These are phyloP conservation scores for Procambarus clarkii DNA, from an alignment of 1,140 invertebrate genomes.

Conservation along the genomic window DNA sequence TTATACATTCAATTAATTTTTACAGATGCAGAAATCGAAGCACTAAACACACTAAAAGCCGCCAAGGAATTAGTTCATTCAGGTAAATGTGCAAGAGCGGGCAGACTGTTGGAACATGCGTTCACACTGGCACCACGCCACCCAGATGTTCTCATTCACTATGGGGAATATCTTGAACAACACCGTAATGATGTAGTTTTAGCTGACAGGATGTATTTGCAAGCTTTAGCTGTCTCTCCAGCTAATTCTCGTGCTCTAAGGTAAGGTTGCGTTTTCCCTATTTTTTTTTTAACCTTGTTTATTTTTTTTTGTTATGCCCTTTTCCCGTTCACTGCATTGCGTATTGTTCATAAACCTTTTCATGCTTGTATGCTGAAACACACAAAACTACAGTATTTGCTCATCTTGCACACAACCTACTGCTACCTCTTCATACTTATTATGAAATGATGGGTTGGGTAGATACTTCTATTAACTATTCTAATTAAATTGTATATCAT, in stretches of 20 bases:
- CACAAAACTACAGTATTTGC: no score
- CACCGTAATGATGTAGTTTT: slow-evolving; percentile 89
- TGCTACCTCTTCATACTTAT: no score
- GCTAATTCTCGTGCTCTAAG: slow-evolving; percentile 86
- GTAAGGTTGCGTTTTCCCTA: slow-evolving; percentile 89
- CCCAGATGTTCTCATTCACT: slow-evolving; percentile 93
- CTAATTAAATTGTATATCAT: no score
- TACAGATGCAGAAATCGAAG: slow-evolving; percentile 80
- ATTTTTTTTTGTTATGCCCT: slow-evolving; percentile 83
- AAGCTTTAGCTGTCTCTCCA: slow-evolving; percentile 89
- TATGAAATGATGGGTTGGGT: no score
- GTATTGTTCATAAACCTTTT: no score
- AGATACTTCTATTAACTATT: no score
- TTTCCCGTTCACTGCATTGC: not conserved
- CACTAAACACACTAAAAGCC: slow-evolving; percentile 87
- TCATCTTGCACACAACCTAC: no score
- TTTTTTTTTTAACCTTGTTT: slow-evolving; percentile 68
- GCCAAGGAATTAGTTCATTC: slow-evolving; percentile 88
- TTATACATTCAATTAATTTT: not conserved
- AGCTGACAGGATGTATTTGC: slow-evolving; percentile 92
- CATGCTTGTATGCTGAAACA: no score
- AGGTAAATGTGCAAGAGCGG: slow-evolving; percentile 90
- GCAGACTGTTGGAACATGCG: slow-evolving; percentile 93
- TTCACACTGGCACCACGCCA: slow-evolving; percentile 91
- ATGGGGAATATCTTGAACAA: slow-evolving; percentile 95